These are phyloP conservation scores for Pachyseris speciosa DNA, from an alignment of 64 coral and sea anemone species.

Conservation along the genomic window DNA sequence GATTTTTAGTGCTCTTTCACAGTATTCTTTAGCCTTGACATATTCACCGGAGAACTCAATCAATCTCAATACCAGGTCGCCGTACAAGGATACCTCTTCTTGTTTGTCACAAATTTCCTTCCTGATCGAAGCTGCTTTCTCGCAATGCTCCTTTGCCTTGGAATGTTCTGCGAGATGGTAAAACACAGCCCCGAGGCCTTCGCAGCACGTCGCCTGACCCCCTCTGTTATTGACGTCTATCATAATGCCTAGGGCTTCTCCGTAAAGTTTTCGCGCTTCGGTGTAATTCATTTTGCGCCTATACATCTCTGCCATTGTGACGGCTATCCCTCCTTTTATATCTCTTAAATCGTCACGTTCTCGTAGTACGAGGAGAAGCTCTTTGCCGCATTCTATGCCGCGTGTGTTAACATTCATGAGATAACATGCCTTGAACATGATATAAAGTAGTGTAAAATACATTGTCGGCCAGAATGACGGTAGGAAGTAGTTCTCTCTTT, in stretches of 20 bases:
- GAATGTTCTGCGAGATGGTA: not conserved
- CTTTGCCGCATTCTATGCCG: no score
- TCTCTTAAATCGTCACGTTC: no score
- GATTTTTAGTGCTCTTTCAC: no score
- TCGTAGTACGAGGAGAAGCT: no score
- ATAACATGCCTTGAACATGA: no score
- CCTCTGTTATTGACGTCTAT: not conserved
- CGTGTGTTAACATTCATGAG: no score
- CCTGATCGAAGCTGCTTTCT: not conserved
- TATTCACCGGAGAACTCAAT: not conserved
- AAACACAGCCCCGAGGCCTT: not conserved
- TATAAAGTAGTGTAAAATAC: no score
- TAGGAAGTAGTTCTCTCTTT: no score
- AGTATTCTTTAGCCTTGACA: no score
- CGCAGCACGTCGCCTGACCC: not conserved
- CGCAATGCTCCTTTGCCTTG: not conserved
- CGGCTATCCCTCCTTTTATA: not conserved
- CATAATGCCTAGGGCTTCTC: not conserved
- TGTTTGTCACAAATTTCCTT: not conserved
- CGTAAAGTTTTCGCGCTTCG: not conserved
- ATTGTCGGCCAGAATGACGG: no score
- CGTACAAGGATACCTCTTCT: not conserved
- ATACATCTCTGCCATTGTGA: no score
- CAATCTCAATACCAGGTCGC: not conserved
- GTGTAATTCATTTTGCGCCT: not conserved